Conservation (phyloP, 1,140 invertebrate genomes). For the Macrosteles quadrilineatus region DNA sequence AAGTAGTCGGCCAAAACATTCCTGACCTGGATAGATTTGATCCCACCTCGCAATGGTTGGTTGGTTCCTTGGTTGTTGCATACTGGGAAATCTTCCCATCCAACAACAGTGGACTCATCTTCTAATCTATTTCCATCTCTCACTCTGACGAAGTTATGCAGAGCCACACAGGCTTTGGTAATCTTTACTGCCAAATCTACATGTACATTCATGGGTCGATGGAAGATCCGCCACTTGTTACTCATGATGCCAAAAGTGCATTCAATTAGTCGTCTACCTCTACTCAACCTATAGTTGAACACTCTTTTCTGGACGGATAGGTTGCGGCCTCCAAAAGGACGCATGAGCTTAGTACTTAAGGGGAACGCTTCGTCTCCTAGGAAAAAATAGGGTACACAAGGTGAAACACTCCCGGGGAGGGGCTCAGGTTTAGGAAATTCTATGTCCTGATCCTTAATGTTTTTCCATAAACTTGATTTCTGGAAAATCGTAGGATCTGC, state of each 20-base stretch:
- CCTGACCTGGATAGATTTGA: no score
- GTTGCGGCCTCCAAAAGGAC: slow-evolving; percentile 38
- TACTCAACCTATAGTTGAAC: slow-evolving; percentile 47
- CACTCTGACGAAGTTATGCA: slow-evolving; percentile 36
- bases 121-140: slow-evolving; percentile 34
- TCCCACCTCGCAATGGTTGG: no score
- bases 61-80: no score
- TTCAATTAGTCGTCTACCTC: slow-evolving; percentile 47
- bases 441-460: background rate
- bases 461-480: slow-evolving; percentile 7
- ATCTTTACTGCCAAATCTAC: slow-evolving; percentile 37
- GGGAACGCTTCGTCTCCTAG: slow-evolving; percentile 52
- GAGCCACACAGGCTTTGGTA: slow-evolving; percentile 36
- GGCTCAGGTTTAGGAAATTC: background rate
- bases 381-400: slow-evolving; percentile 15
- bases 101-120: background rate
- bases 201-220: slow-evolving; percentile 38
- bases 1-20: no score
- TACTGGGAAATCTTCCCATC: background rate
- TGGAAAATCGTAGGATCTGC: slow-evolving; percentile 29
- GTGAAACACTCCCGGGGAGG: background rate
- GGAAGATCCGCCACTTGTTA: slow-evolving; percentile 39
- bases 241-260: slow-evolving; percentile 51
- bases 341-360: slow-evolving; percentile 45
- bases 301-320: slow-evolving; percentile 40